These are phyloP conservation scores for Metellina segmentata DNA, from an alignment of 2,888 invertebrate species.

Conservation along the genomic window DNA sequence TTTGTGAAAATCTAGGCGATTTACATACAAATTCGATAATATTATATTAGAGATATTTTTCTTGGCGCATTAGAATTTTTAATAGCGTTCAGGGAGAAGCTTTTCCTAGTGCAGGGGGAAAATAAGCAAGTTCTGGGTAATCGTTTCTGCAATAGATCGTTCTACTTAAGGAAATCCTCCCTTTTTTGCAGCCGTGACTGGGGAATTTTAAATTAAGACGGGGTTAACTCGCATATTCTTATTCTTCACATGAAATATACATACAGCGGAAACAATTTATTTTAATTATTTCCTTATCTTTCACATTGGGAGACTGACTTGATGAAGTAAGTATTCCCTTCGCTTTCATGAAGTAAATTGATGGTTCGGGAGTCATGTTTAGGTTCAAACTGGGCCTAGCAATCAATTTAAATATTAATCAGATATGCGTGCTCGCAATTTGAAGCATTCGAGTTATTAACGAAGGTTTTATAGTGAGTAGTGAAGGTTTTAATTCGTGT, in stretches of 20 bases:
- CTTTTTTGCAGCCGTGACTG: background rate
- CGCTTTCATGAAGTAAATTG: background rate
- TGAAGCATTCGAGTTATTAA: background rate
- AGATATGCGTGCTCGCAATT: background rate
- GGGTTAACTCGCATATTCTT: conserved; percentile 21
- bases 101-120: conserved; percentile 20
- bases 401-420: conserved; percentile 1
- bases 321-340: conserved; percentile 1
- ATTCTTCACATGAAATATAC: conserved; percentile 18
- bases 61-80: conserved; percentile 71
- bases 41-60: conserved; percentile 73
- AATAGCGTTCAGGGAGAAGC: conserved; percentile 55
- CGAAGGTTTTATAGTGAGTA: no score
- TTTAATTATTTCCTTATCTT: conserved; percentile 38
- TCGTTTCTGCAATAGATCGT: conserved; percentile 50
- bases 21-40: conserved; percentile 76
- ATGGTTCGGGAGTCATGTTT: background rate
- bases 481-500: background rate
- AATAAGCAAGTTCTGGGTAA: conserved; percentile 28
- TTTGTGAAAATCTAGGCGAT: conserved; percentile 52
- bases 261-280: conserved; percentile 36
- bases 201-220: conserved; percentile 40
- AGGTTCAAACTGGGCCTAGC: background rate
- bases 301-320: conserved; percentile 10
- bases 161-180: conserved; percentile 1